A percentile compares a stretch with the other conserved stretches of the same genome.
phyloP scores from a whole-genome alignment of 2,113 vertebrate genomes.

The Upupa epops region DNA sequence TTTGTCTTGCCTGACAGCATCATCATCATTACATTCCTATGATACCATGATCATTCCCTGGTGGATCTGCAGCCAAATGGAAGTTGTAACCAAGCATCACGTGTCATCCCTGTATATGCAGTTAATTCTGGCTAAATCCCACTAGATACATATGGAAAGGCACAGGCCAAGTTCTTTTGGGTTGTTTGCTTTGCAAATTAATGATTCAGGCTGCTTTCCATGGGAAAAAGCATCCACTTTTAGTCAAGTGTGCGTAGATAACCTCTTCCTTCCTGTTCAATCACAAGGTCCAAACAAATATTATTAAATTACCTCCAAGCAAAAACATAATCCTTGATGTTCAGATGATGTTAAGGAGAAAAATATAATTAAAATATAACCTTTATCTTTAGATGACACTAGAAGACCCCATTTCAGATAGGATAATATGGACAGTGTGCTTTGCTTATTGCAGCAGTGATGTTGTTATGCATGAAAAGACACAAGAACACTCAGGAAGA shows the following conservation, averaged over 20 bases:
- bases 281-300: background rate
- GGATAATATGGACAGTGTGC: background rate
- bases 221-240: background rate
- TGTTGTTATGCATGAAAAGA: background rate
- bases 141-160: background rate
- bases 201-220: background rate
- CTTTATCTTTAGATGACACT: no score
- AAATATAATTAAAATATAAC: no score
- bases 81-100: background rate
- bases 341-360: background rate
- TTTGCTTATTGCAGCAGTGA: background rate
- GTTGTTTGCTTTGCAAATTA: slow-evolving; percentile 5
- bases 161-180: background rate
- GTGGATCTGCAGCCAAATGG: background rate
- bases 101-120: fast-evolving
- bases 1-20: background rate
- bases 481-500: no score
- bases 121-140: background rate
- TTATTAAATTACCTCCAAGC: background rate
- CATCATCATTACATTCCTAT: background rate
- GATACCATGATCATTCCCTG: background rate
- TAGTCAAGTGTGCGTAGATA: background rate
- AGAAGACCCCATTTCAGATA: background rate
- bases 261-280: background rate
- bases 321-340: background rate